These are phyloP conservation scores for Corticium candelabrum DNA, from an alignment of 37 sponge, comb jelly and placozoan genomes.

Conservation along the genomic window DNA sequence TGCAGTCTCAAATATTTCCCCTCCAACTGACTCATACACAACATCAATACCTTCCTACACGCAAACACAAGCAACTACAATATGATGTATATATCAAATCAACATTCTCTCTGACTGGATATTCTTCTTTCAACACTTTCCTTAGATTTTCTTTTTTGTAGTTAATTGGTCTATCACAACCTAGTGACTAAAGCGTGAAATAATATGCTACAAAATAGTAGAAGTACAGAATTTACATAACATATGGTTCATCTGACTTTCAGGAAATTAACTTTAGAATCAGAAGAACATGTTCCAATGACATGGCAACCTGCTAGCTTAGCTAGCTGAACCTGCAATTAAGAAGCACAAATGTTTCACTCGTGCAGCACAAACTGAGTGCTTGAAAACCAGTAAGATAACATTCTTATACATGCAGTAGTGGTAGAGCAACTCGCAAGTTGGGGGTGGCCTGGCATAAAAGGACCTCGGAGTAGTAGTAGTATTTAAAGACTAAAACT, in stretches of 20 bases:
- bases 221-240: no score
- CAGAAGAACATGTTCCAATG: constrained; percentile 67
- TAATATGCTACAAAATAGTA: no score
- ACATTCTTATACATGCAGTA: no score
- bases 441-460: no score
- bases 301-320: constrained; percentile 71
- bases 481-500: no score
- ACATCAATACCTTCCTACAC: constrained; percentile 46
- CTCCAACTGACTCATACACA: constrained; percentile 58
- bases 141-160: constrained; percentile 56
- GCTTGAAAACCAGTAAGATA: no score
- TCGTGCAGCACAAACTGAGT: no score
- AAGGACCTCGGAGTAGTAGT: no score
- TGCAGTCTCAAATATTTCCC: constrained; percentile 59
- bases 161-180: constrained; percentile 70
- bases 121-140: constrained; percentile 37
- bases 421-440: no score
- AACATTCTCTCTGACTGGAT: constrained; percentile 25
- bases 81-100: not conserved
- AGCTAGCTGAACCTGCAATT: constrained; percentile 59
- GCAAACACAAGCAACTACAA: not conserved
- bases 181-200: constrained; percentile 12
- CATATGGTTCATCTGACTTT: no score
- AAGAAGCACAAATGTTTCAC: no score
- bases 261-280: constrained; percentile 51